Base-by-base conservation (phyloP, 2,888 invertebrate genomes). In the Zygogramma bicolorata region DNA sequence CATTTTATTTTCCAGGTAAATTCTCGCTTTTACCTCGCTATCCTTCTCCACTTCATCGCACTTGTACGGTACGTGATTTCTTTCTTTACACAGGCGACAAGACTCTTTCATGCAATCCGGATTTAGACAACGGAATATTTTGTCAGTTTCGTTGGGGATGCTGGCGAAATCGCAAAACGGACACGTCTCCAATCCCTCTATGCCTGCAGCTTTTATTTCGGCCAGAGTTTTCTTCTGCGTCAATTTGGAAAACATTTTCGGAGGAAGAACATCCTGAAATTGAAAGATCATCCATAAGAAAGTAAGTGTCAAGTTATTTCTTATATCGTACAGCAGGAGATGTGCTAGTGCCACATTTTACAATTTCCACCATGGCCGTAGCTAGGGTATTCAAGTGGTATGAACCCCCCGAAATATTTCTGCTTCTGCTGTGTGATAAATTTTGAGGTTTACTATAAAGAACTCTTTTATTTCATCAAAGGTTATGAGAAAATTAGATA, bases 161-260 rank as follows among this genome's bases (percentile, higher is more conserved):
- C 87, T 89, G 25, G 89, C 89, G 82, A 89, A 91, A 74, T 89
- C 88, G 81, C 91, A 91, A 81, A 89, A 90, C 10, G 90, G 90
- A 83, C 91, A 91, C 22, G 82, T 83, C 68, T 88, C 90, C 46
- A 91, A 83, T 73, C 89, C 90, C 27, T 88, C 88, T 34, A 91
- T 88, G n/a, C 88, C 88, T 0, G 90, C 90, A 3, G 87, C 84
- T 74, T 84, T 84, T 3, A 75, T 65, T 82, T 91, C 91, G 66
- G 88, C 88, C 57, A 89, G 83, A 75, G 90, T 89, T 74, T 89
- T 86, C 69, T 87, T 86, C 63, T 88, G 86, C 2, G 89, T 83
- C 25, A 90, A 79, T 78, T 87, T 88, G 0, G 89, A 88, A 81
- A 89, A 90, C 46, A 88, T 79, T 61, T 86, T 87, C 42, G 84